Percentiles rank a stretch among this genome's conserved stretches.
phyloP scores from a whole-genome alignment of 2,888 invertebrate genomes.

The Andrena dorsata region DNA sequence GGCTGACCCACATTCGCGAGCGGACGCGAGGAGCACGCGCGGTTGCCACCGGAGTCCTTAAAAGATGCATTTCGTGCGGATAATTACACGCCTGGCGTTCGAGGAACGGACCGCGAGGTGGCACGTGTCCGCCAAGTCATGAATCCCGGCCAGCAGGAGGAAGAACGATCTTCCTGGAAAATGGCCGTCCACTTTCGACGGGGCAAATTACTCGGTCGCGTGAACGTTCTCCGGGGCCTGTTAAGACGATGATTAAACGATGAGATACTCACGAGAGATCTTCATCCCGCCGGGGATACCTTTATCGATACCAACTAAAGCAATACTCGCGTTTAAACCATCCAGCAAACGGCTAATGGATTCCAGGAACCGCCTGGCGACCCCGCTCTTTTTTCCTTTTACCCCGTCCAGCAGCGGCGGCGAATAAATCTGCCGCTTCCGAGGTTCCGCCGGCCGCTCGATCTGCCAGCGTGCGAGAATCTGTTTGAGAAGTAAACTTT shows the following conservation, averaged over 20 bases:
- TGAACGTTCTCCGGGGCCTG: slow-evolving; percentile 53
- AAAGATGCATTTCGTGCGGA: slow-evolving; percentile 68
- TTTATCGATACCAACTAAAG: slow-evolving; percentile 40
- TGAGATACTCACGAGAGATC: slow-evolving; percentile 8
- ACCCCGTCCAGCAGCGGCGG: background rate
- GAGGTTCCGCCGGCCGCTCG: background rate
- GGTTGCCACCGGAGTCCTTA: slow-evolving; percentile 60
- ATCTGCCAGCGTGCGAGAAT: slow-evolving; percentile 22
- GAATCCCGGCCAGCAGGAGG: slow-evolving; percentile 41
- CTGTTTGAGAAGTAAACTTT: slow-evolving; percentile 11
- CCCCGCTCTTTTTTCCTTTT: slow-evolving; percentile 16
- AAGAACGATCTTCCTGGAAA: slow-evolving; percentile 54
- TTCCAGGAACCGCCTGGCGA: slow-evolving; percentile 19
- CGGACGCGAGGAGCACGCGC: slow-evolving; percentile 56
- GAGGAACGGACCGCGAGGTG: slow-evolving; percentile 34
- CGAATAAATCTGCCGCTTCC: slow-evolving; percentile 18
- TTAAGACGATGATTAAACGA: slow-evolving; percentile 47
- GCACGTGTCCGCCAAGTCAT: slow-evolving; percentile 65
- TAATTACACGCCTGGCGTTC: slow-evolving; percentile 58
- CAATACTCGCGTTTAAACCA: slow-evolving; percentile 19
- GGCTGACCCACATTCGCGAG: slow-evolving; percentile 72
- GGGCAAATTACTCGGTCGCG: slow-evolving; percentile 65
- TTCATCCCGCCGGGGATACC: background rate
- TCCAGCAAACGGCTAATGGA: slow-evolving; percentile 27
- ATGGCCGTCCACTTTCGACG: slow-evolving; percentile 31